Conservation (phyloP, 2,113 vertebrate genomes). For the Colaptes auratus region DNA sequence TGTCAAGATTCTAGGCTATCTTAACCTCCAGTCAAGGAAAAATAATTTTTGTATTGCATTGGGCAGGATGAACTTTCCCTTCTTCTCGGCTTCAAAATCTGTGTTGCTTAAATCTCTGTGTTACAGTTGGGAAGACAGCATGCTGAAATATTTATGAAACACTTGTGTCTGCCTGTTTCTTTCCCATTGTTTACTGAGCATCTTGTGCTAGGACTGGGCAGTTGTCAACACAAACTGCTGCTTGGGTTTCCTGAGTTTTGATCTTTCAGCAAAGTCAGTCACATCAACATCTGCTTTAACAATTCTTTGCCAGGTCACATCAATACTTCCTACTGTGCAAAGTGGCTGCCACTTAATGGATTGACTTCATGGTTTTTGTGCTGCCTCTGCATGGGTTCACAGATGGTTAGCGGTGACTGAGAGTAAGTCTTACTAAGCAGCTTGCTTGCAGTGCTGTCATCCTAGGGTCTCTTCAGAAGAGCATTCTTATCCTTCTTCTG, state of each 20-base stretch:
- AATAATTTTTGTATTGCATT: not conserved
- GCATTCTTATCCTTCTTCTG: not conserved
- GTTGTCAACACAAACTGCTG: not conserved
- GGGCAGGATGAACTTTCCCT: not conserved
- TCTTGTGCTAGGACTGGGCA: not conserved
- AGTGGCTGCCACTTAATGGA: not conserved
- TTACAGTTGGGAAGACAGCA: not conserved
- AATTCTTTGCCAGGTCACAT: not conserved
- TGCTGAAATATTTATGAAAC: slow-evolving; percentile 14
- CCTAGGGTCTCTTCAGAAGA: not conserved
- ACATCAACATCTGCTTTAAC: not conserved
- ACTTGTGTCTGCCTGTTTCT: not conserved
- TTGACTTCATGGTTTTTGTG: not conserved
- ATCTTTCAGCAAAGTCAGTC: not conserved
- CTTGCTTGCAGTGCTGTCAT: not conserved
- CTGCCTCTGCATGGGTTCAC: not conserved
- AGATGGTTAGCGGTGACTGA: not conserved
- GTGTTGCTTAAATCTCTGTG: rapidly evolving
- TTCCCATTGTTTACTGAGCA: not conserved
- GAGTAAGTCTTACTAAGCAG: not conserved
- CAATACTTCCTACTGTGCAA: not conserved
- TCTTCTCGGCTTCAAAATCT: not conserved
- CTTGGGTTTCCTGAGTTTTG: not conserved
- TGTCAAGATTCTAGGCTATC: not conserved
- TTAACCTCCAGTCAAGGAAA: not conserved